These are phyloP conservation scores for Melanotus villosus DNA, from an alignment of 2,888 invertebrate genomes.

Conservation along the genomic window DNA sequence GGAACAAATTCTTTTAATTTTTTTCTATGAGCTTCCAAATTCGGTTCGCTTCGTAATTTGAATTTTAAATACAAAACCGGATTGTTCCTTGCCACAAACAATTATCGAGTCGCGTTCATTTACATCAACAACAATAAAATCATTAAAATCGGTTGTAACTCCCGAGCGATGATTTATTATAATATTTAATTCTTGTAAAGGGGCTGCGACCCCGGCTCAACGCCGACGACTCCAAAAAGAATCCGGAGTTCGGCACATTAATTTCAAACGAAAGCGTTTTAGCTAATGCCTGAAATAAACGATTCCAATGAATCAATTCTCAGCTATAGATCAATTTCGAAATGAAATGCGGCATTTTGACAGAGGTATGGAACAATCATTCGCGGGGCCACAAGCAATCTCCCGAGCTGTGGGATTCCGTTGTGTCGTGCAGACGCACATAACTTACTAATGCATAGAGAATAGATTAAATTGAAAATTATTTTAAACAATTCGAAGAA, in stretches of 20 bases:
- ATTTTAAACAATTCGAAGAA: background rate
- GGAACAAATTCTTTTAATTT: no score
- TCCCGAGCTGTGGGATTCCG: constrained; percentile 46
- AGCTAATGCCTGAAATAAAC: constrained; percentile 56
- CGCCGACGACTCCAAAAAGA: constrained; percentile 28
- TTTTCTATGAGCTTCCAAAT: no score
- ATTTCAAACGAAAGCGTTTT: constrained; percentile 53
- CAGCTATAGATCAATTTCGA: constrained; percentile 52
- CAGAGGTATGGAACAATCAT: constrained; percentile 48
- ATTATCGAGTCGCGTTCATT: background rate
- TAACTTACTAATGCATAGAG: background rate
- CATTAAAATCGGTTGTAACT: constrained; percentile 12
- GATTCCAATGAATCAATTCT: constrained; percentile 56
- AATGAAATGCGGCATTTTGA: constrained; percentile 50
- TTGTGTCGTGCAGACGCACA: background rate
- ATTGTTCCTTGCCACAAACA: background rate
- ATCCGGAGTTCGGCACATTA: constrained; percentile 46
- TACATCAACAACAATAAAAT: constrained; percentile 13
- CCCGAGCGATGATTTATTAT: constrained; percentile 34
- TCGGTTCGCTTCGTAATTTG: no score
- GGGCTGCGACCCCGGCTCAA: constrained; percentile 34
- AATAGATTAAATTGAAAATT: background rate
- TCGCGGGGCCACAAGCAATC: constrained; percentile 42
- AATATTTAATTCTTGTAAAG: constrained; percentile 40
- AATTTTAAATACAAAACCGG: no score